Evolutionary conservation across 2,888 invertebrate species (phyloP), one percentile per base, ranked within the genome.

Genomic region (Rhopalosiphum nymphaeae): DNA sequence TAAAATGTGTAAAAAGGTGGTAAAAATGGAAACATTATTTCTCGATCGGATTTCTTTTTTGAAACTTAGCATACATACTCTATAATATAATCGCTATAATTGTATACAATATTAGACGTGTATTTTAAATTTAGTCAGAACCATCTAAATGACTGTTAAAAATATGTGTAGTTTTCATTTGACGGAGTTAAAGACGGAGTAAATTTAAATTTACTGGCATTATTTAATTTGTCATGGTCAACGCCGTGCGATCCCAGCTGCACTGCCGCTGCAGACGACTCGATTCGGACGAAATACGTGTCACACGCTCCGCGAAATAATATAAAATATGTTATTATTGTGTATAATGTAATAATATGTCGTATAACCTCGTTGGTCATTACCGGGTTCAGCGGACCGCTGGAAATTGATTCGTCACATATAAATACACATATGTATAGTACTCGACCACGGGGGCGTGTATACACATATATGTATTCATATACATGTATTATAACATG

Each of bases 381-480:
- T 92, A 87, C 7, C 61, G 56, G 26, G 61, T 61, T 87, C 57
- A 46, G 56, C 86, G 57, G 87, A 92, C 87, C 92, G 92, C 91
- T 42, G 84, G n/a, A 61, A 90, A 89, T 57, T n/a, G 89, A 89
- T 44, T 61, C 78, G 91, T 78, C 36, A 25, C 49, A 86, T 21
- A 36, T 36, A 78, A 78, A 78, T 36, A 9, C 36, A 78, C n/a
- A 21, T 25, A 78, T 78, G 21, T 42, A 36, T 78, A 36, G 16
- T 36, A 13, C 67, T 36, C 67, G 67, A 78, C 36, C 21, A 21
- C 78, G 21, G 78, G 21, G 78, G 36, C 9, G 21, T 9, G 21
- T 78, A 78, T 36, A 78, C 21, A 44, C 44, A 3, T n/a, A 36
- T 78, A 7, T 36, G 9, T 78, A 21, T 78, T 67, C n/a, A n/a